A percentile compares a stretch with the other conserved stretches of the same genome.
Evolutionary conservation across 2,797 vertebrate genomes (phyloP).

Genomic region (Urocyon cinereoargenteus): DNA sequence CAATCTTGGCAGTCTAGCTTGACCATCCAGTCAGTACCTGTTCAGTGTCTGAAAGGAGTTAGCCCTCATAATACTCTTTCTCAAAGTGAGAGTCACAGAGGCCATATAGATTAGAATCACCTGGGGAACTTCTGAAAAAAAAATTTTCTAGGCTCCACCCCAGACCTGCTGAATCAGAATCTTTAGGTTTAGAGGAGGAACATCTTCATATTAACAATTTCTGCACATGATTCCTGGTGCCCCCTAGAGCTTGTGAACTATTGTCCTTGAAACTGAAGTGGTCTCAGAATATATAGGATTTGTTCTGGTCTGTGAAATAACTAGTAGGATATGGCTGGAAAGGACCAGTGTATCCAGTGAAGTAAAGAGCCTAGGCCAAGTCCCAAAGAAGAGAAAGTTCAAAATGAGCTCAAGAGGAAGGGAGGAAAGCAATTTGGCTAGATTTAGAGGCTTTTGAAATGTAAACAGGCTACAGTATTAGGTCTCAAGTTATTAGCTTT

Average conservation of each 20-base stretch:
- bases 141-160: not conserved
- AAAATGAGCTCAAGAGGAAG: not conserved
- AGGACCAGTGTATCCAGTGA: not conserved
- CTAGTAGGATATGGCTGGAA: not conserved
- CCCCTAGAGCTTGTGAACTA: not conserved
- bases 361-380: not conserved
- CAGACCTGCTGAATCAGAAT: not conserved
- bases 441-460: conserved; percentile 48
- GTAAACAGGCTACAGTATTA: not conserved
- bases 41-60: not conserved
- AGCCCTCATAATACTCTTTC: not conserved
- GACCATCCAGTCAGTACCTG: not conserved
- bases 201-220: not conserved
- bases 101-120: not conserved
- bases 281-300: not conserved
- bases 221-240: not conserved
- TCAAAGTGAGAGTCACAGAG: not conserved
- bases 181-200: not conserved
- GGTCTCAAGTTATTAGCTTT: not conserved
- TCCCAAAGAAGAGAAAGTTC: not conserved
- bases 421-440: not conserved
- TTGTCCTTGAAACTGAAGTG: not conserved
- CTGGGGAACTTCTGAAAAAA: not conserved
- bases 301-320: not conserved
- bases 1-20: not conserved